Evolutionary conservation across 2,888 invertebrate genomes (phyloP).

Genomic region (Anthophora plumipes): DNA sequence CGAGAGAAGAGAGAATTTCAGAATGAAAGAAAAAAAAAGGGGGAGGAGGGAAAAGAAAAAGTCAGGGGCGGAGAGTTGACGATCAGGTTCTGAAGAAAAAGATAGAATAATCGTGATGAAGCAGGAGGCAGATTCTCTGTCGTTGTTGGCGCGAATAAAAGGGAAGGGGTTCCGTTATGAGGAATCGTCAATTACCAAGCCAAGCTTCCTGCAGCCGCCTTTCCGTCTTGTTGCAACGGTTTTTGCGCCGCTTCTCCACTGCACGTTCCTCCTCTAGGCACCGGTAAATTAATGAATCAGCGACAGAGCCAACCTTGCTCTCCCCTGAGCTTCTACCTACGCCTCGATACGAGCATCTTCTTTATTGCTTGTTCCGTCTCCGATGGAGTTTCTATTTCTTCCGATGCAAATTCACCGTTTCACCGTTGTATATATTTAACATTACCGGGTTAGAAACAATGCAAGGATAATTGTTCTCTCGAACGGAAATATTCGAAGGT

Average conservation of each 20-base stretch:
- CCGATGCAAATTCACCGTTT: conserved; percentile 44
- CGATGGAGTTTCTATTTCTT: conserved; percentile 8
- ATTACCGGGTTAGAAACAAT: too few species aligned
- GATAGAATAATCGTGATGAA: neutral
- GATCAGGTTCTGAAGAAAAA: neutral
- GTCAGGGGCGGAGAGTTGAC: neutral
- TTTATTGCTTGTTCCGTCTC: neutral
- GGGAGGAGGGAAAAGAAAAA: too few species aligned
- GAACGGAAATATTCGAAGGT: too few species aligned
- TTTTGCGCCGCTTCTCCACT: conserved; percentile 33
- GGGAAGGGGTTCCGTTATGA: conserved; percentile 44
- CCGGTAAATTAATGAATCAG: conserved; percentile 58
- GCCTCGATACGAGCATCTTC: conserved; percentile 3
- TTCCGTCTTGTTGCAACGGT: conserved; percentile 45
- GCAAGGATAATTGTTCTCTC: too few species aligned
- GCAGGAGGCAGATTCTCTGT: conserved; percentile 12
- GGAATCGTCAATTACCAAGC: conserved; percentile 47
- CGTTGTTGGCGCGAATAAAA: conserved; percentile 31
- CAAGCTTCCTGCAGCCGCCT: conserved; percentile 41
- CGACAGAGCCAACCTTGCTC: conserved; percentile 45
- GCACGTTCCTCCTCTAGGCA: conserved; percentile 34
- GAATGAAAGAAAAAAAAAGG: too few species aligned
- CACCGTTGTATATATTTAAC: conserved; percentile 4
- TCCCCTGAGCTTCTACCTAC: conserved; percentile 27
- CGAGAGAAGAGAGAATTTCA: too few species aligned